Percentiles rank a stretch among this genome's conserved stretches.
These are phyloP conservation scores for Sinocyclocheilus anshuiensis DNA, from an alignment of 2,113 vertebrate species.

Conservation along the genomic window DNA sequence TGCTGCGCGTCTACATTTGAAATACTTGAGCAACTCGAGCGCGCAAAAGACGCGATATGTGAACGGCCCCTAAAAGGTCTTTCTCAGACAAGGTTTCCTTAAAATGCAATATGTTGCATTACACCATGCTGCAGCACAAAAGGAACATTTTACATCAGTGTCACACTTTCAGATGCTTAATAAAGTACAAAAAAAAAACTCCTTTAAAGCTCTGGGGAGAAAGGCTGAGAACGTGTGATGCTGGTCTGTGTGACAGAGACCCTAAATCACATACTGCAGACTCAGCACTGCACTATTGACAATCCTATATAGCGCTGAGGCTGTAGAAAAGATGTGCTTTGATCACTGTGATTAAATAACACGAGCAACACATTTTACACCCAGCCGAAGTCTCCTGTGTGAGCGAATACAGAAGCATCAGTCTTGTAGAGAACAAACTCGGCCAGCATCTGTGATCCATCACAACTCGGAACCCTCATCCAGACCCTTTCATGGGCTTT, in stretches of 20 bases:
- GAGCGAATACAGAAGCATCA: constrained; percentile 17
- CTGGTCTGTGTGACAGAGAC: not conserved
- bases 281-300: constrained; percentile 33
- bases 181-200: not conserved
- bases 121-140: not conserved
- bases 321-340: constrained; percentile 27
- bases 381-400: not conserved
- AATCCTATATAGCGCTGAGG: constrained; percentile 19
- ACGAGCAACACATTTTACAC: constrained; percentile 14
- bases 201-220: not conserved
- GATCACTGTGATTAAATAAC: constrained; percentile 33
- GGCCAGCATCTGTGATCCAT: constrained; percentile 14
- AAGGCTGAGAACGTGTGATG: not conserved
- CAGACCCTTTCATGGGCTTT: not conserved
- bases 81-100: not conserved
- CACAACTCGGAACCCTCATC: not conserved
- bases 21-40: too few species aligned
- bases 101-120: not conserved
- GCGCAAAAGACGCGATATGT: too few species aligned
- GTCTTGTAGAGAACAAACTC: constrained; percentile 23
- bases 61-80: not conserved
- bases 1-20: too few species aligned
- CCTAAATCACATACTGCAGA: constrained; percentile 20
- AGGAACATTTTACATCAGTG: not conserved
- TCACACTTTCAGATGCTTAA: not conserved